A percentile compares a stretch with the other conserved stretches of the same genome.
These are phyloP conservation scores for Epsilonema sp. DNA, from an alignment of 2,888 invertebrate species.

Conservation along the genomic window DNA sequence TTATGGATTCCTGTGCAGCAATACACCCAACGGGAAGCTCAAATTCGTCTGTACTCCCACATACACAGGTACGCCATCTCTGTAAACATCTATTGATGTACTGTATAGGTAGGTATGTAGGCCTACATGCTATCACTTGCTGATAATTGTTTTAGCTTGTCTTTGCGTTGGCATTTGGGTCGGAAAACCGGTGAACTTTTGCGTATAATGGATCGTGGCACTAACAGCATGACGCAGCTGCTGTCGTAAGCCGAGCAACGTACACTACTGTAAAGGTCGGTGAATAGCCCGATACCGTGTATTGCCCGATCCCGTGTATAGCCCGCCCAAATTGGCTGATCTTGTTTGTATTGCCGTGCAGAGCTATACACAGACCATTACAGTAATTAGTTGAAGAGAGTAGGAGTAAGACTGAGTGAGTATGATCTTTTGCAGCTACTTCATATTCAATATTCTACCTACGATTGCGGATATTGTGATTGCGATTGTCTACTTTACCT, in stretches of 20 bases:
- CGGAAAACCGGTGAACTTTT: conserved; percentile 92
- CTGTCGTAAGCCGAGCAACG: conserved; percentile 38
- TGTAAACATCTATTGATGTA: neutral
- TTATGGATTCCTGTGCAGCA: conserved; percentile 86
- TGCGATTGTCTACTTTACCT: conserved; percentile 68
- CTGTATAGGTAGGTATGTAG: neutral
- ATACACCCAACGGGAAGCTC: conserved; percentile 71
- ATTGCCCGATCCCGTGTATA: no score
- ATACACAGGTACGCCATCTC: conserved; percentile 44
- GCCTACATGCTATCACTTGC: neutral
- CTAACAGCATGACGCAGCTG: conserved; percentile 80
- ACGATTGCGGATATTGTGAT: conserved; percentile 76
- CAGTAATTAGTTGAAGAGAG: neutral
- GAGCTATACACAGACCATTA: neutral
- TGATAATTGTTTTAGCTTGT: conserved; percentile 40
- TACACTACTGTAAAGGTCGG: no score
- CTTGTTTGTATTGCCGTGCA: no score
- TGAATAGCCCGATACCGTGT: no score
- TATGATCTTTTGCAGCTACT: conserved; percentile 10
- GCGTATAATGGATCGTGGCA: conserved; percentile 87
- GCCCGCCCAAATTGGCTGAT: no score
- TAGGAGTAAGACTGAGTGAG: no score
- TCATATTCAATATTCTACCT: conserved; percentile 48
- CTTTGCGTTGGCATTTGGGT: conserved; percentile 77
- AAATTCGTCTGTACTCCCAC: conserved; percentile 64